Conservation (phyloP, 2,113 vertebrate species). For the Megalops atlanticus region DNA sequence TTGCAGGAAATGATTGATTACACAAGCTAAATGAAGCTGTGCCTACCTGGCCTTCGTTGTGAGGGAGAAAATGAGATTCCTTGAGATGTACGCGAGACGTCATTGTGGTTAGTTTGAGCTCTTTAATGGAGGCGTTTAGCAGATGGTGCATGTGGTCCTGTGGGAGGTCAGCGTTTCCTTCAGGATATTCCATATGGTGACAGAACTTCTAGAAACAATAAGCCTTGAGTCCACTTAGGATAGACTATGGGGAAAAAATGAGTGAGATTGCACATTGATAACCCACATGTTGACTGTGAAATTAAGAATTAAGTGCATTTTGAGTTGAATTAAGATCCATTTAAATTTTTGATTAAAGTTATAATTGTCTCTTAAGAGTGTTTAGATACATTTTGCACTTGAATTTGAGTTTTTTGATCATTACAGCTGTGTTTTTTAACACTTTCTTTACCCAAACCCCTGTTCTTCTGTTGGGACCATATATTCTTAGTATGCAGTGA, state of each 20-base stretch:
- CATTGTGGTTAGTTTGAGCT: not conserved
- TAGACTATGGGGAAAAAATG: not conserved
- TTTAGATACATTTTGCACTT: not conserved
- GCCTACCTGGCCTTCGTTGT: not conserved
- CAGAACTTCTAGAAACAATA: not conserved
- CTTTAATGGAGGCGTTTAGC: conserved; percentile 1
- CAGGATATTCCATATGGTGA: not conserved
- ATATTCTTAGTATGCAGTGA: no score
- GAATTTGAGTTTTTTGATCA: not conserved
- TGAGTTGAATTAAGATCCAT: not conserved
- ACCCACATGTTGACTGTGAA: not conserved
- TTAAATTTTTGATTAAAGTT: not conserved
- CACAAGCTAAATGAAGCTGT: not conserved
- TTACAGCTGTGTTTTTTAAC: not conserved
- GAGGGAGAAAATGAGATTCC: conserved; percentile 5
- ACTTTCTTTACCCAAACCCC: not conserved
- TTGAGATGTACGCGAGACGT: not conserved
- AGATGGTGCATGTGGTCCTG: not conserved
- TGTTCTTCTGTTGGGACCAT: not conserved
- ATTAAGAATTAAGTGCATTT: not conserved
- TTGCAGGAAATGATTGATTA: not conserved
- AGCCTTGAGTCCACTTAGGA: not conserved
- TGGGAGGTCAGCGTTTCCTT: conserved; percentile 6
- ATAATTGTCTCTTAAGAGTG: not conserved
- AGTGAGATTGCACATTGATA: not conserved